phyloP scores from a whole-genome alignment of 1,140 invertebrate species.

The Amphibalanus amphitrite region DNA sequence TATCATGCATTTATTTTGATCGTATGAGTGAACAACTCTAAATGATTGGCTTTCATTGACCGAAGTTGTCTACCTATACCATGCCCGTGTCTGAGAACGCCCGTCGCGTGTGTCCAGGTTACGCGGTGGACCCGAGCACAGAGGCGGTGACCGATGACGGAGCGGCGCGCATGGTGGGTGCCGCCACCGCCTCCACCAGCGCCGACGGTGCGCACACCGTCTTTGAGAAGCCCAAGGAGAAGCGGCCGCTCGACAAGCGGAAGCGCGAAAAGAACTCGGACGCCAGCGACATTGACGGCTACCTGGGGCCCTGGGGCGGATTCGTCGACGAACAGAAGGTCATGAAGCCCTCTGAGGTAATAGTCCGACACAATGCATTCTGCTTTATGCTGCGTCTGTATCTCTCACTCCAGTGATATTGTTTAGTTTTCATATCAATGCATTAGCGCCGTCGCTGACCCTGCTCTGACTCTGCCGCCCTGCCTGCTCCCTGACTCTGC shows the following conservation, averaged over 20 bases:
- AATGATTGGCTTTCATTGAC: too few species aligned
- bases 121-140: slow-evolving; percentile 82
- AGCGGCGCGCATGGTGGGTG: slow-evolving; percentile 43
- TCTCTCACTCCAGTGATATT: too few species aligned
- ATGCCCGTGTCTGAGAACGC: too few species aligned
- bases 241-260: slow-evolving; percentile 56
- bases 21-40: too few species aligned
- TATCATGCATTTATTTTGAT: too few species aligned
- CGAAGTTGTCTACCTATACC: too few species aligned
- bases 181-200: slow-evolving; percentile 32
- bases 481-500: too few species aligned
- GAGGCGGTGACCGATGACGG: slow-evolving; percentile 39
- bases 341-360: slow-evolving; percentile 56
- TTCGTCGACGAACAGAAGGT: slow-evolving; percentile 78
- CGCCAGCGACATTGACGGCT: slow-evolving; percentile 81
- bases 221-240: slow-evolving; percentile 57
- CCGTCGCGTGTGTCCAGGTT: slow-evolving; percentile 45
- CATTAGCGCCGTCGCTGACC: too few species aligned
- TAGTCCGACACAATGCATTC: slow-evolving; percentile 22
- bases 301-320: slow-evolving; percentile 91
- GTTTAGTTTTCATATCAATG: too few species aligned
- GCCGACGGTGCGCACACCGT: slow-evolving; percentile 53
- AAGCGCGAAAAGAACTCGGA: slow-evolving; percentile 82
- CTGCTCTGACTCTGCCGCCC: too few species aligned
- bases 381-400: too few species aligned